These are phyloP conservation scores for Glyptemys insculpta DNA, from an alignment of 2,797 vertebrate species.

Conservation along the genomic window DNA sequence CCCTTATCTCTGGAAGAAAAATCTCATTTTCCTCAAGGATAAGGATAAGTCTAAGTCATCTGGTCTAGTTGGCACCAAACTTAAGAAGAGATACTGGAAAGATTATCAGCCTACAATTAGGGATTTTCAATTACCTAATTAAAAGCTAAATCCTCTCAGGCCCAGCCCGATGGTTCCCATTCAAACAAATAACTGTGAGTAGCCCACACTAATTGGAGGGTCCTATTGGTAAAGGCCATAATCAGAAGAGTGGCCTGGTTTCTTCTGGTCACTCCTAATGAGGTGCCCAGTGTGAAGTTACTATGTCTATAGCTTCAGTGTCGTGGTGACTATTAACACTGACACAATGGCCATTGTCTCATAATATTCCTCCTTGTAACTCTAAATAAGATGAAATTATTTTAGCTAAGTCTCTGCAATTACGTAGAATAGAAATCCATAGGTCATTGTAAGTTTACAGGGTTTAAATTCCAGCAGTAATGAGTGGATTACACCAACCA, in stretches of 20 bases:
- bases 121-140: constrained; percentile 91
- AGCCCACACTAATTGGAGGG: constrained; percentile 38
- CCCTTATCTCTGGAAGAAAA: constrained; percentile 63
- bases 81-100: constrained; percentile 81
- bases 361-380: background rate
- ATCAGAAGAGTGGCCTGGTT: constrained; percentile 79
- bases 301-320: constrained; percentile 10
- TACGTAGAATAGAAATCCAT: constrained; percentile 64
- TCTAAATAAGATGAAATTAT: background rate
- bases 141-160: constrained; percentile 81
- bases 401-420: constrained; percentile 27
- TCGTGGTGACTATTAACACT: constrained; percentile 4
- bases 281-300: constrained; percentile 58
- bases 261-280: constrained; percentile 78
- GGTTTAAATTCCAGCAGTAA: constrained; percentile 80
- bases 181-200: constrained; percentile 28
- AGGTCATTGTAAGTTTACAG: constrained; percentile 44
- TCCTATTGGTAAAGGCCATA: constrained; percentile 57
- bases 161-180: constrained; percentile 65
- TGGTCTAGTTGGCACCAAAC: constrained; percentile 76
- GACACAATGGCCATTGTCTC: constrained; percentile 32
- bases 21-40: constrained; percentile 64
- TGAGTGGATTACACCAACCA: constrained; percentile 83
- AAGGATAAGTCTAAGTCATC: constrained; percentile 63
- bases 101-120: constrained; percentile 87